Percentiles rank a stretch among this genome's conserved stretches.
Conservation (phyloP, 2,113 vertebrate species). For the Phalacrocorax pelagicus region DNA sequence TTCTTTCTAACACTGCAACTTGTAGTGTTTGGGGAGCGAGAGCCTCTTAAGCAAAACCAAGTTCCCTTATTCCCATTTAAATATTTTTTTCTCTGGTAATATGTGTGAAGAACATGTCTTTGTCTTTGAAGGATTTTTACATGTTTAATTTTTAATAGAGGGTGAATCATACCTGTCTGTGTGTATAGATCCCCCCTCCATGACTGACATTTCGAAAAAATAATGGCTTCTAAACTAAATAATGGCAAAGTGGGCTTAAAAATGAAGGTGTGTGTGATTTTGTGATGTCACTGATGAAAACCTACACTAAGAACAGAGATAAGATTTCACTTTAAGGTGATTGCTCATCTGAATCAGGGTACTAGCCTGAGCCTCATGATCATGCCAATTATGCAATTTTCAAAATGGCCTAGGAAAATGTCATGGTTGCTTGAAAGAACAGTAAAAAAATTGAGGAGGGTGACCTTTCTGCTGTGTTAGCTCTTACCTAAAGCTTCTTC, state of each 20-base stretch:
- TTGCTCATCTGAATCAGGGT: neutral
- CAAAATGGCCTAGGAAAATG: slow-evolving; percentile 33
- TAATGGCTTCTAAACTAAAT: slow-evolving; percentile 28
- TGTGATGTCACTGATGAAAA: neutral
- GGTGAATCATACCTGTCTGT: neutral
- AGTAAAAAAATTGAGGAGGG: neutral
- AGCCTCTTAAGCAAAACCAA: neutral
- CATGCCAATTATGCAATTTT: neutral
- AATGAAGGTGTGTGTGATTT: neutral
- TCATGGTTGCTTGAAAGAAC: slow-evolving; percentile 23
- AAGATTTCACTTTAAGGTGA: neutral
- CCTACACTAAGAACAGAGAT: neutral
- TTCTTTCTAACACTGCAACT: neutral
- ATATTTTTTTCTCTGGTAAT: neutral
- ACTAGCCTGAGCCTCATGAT: neutral
- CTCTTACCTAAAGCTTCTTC: neutral
- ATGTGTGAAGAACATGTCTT: neutral
- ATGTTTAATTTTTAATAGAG: slow-evolving; percentile 16
- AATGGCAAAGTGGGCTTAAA: slow-evolving; percentile 4
- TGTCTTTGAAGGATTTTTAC: neutral
- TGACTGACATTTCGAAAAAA: neutral
- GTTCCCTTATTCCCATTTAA: neutral
- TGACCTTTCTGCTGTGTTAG: slow-evolving; percentile 28
- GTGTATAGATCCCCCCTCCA: neutral
- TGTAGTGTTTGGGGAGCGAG: neutral